Base-by-base conservation (phyloP, 1,140 invertebrate species). In the Drosophila ohnishii region DNA sequence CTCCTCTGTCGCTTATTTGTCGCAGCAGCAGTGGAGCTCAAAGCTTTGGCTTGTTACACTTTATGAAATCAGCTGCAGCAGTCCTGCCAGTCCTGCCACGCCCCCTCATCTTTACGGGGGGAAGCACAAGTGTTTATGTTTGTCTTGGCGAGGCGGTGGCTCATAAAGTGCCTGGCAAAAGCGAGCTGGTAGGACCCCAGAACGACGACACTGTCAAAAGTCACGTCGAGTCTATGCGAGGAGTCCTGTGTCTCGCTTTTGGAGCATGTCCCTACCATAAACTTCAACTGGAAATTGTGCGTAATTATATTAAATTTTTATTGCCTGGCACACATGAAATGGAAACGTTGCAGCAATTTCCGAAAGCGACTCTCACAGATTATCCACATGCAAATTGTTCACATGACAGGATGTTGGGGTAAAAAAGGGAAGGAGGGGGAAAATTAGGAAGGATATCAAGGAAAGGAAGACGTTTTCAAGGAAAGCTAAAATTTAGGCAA, bases 301-400 rank as follows among this genome's bases (percentile, higher is more conserved):
- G 83, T 87, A 87, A 87, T 87, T 87, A 87, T 87, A 88, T 87
- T 79, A 87, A 88, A 87, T 87, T 87, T 87, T 87, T 87, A 87
- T 87, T 76, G 66, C 56, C 45, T 32, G 34, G 45, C 80, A 82
- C 58, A 86, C 63, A 65, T 74, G 77, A 78, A 86, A 78, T 71
- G 70, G 69, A 78, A 86, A 67, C 78, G 65, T 64, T 75, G 80
- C 75, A 83, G 76, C 80, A 84, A 69, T 84, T 84, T 84, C 32
- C 58, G 47, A 50, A 55, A 51, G 60, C 66, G 42, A 44, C 58
- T 58, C 60, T 6, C 47, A 32, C 28, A 69, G 63, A 67, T 67
- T 67, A 67, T 67, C 65, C 62, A 51, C 65, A 71, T 71, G 69
- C 69, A 71, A 71, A 71, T 71, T 71, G 69, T 59, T 71, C 42